A percentile compares a stretch with the other conserved stretches of the same genome.
phyloP scores from a whole-genome alignment of 2,888 invertebrate genomes.

The Julus scanicus region DNA sequence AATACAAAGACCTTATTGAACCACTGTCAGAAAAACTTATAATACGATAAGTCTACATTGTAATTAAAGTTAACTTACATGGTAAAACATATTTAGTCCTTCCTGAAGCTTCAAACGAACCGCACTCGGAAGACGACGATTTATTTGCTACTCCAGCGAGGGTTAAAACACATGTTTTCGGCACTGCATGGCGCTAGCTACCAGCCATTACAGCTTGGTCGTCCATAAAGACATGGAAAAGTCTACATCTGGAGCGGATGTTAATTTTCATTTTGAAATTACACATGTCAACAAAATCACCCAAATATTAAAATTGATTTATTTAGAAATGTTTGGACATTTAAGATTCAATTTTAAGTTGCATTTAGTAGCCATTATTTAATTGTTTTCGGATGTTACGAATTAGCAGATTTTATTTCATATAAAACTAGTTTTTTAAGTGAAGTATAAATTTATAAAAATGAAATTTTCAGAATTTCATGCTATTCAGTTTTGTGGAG shows the following conservation, averaged over 20 bases:
- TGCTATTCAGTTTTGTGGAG: too few relatives aligned
- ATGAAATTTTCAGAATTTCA: too few relatives aligned
- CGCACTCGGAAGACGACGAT: neutral
- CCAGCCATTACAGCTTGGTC: neutral
- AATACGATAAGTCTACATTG: neutral
- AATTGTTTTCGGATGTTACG: too few relatives aligned
- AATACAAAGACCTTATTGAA: neutral
- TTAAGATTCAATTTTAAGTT: too few relatives aligned
- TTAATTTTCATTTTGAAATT: neutral
- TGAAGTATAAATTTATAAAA: too few relatives aligned
- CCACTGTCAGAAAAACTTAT: neutral
- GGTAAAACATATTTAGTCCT: neutral
- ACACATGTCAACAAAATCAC: too few relatives aligned
- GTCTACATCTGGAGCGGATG: too few relatives aligned
- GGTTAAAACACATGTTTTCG: neutral
- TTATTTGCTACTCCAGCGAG: neutral
- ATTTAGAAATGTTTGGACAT: neutral
- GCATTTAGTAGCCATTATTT: too few relatives aligned
- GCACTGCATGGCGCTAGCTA: neutral
- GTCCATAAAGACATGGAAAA: neutral
- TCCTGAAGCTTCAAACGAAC: neutral
- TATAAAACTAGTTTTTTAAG: too few relatives aligned
- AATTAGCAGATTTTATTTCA: too few relatives aligned
- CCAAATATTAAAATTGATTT: neutral
- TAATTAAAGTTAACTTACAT: neutral